Evolutionary conservation across 2,888 invertebrate species (phyloP).

Genomic region (Pheosia tremula): DNA sequence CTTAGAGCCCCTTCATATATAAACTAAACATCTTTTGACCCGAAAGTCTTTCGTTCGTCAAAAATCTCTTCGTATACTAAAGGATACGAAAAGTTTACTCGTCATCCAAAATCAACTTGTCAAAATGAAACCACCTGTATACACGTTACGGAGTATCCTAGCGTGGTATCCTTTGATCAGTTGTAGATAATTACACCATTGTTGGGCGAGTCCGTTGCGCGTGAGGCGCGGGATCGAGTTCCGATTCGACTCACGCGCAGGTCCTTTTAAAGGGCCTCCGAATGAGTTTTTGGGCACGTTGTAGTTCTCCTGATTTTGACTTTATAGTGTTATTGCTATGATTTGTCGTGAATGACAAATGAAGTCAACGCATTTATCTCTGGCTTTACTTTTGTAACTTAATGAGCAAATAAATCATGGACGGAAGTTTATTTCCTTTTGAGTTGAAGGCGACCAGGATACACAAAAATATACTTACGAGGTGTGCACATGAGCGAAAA

Average conservation of each 20-base stretch:
- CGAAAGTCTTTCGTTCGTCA: too few relatives aligned
- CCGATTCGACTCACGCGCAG: conserved; percentile 34
- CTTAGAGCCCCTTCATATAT: too few relatives aligned
- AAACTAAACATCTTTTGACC: too few relatives aligned
- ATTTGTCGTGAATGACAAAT: not conserved
- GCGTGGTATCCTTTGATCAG: conserved; percentile 43
- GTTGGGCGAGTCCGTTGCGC: conserved; percentile 39
- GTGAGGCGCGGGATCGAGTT: conserved; percentile 24
- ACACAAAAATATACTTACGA: too few relatives aligned
- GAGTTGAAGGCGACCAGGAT: too few relatives aligned
- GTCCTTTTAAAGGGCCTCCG: conserved; percentile 23
- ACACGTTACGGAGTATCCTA: conserved; percentile 30
- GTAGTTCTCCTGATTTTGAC: conserved; percentile 2
- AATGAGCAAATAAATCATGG: too few relatives aligned
- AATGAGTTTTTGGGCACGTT: not conserved
- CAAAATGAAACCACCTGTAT: conserved; percentile 38
- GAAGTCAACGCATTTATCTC: not conserved
- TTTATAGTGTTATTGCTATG: not conserved
- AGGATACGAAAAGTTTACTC: not conserved
- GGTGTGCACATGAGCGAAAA: too few relatives aligned
- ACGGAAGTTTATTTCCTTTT: too few relatives aligned
- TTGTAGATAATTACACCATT: conserved; percentile 61
- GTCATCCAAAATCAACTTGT: not conserved
- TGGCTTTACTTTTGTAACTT: not conserved
- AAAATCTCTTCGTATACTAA: not conserved